These are phyloP conservation scores for Gortyna flavago DNA, from an alignment of 2,888 invertebrate genomes.

Conservation along the genomic window DNA sequence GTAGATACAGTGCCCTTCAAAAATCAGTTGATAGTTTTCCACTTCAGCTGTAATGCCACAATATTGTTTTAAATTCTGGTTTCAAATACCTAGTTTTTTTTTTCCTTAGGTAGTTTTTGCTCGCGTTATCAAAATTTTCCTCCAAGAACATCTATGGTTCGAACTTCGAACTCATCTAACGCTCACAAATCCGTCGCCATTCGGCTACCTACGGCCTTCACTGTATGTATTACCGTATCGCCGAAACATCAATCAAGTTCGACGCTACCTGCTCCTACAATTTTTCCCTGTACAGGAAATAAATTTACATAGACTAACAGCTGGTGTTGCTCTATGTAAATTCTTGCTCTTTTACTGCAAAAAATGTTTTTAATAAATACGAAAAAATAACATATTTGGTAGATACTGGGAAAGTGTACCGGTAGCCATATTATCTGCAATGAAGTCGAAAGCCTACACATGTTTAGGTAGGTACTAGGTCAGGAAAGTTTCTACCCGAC, in stretches of 20 bases:
- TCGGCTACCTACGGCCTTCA: background rate
- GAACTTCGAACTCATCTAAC: background rate
- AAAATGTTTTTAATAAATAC: constrained; percentile 8
- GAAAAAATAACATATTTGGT: background rate
- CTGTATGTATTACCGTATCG: background rate
- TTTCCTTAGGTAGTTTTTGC: background rate
- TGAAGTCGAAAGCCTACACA: background rate
- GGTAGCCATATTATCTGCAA: background rate
- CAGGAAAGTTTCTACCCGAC: background rate
- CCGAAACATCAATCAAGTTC: constrained; percentile 32
- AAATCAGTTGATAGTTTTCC: background rate
- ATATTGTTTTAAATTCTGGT: background rate
- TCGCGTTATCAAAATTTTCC: background rate
- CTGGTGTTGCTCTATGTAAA: constrained; percentile 31
- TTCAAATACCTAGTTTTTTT: background rate
- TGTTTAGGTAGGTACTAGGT: background rate
- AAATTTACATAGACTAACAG: constrained; percentile 47
- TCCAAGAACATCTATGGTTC: background rate
- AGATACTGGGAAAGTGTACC: background rate
- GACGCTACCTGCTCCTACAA: background rate
- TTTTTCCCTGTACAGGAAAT: background rate
- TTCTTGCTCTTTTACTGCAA: constrained; percentile 14
- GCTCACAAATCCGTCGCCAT: background rate
- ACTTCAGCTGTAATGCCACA: background rate
- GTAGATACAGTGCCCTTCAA: background rate